Evolutionary conservation across 1,140 invertebrate species (phyloP).

Genomic region (Aphelinus atriplicis): DNA sequence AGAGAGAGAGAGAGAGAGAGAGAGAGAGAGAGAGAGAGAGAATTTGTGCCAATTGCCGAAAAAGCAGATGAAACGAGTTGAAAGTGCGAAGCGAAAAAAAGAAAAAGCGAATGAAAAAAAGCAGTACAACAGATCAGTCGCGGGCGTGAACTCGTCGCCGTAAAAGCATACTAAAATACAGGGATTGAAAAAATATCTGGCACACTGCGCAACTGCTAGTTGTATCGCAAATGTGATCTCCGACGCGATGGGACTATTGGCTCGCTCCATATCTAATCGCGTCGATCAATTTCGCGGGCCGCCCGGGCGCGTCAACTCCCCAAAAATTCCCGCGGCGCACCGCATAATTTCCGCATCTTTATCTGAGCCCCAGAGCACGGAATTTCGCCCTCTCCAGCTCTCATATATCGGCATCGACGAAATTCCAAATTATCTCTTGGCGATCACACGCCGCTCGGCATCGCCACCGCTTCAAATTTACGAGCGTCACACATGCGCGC

Average conservation of each 20-base stretch:
- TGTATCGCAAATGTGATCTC: constrained; percentile 13
- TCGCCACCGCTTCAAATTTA: background rate
- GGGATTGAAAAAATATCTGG: too few relatives aligned
- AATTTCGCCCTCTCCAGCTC: background rate
- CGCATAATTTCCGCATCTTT: constrained; percentile 14
- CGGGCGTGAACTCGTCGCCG: too few relatives aligned
- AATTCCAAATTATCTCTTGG: constrained; percentile 16
- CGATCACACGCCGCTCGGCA: background rate
- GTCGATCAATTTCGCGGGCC: background rate
- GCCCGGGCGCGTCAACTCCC: background rate
- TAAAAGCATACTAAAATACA: too few relatives aligned
- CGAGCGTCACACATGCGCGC: background rate
- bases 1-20: too few relatives aligned
- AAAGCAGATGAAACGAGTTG: too few relatives aligned
- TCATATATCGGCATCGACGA: constrained; percentile 3
- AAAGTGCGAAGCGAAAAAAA: too few relatives aligned
- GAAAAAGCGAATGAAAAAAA: too few relatives aligned
- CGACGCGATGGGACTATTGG: background rate
- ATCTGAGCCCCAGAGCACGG: background rate
- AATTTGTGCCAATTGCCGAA: too few relatives aligned
- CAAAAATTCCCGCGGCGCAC: background rate
- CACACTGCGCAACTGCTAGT: too few relatives aligned
- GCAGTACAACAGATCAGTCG: too few relatives aligned
- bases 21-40: too few relatives aligned
- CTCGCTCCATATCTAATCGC: background rate